Conservation (phyloP, 2,888 invertebrate species). For the Asteroscopus sphinx region DNA sequence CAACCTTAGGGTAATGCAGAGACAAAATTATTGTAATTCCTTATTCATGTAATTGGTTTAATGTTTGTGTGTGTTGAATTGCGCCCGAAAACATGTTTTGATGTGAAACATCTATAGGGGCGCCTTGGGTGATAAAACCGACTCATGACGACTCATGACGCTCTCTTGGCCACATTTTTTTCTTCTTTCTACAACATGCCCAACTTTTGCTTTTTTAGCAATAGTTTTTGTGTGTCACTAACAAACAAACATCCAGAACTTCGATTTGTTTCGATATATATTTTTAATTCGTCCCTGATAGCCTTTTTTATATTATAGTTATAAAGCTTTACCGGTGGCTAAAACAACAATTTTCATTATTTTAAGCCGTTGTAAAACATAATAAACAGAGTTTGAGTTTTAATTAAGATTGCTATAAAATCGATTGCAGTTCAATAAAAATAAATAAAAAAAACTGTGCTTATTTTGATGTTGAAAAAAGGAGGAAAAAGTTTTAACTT, state of each 20-base stretch:
- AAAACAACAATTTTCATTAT: slow-evolving; percentile 41
- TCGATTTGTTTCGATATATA: neutral
- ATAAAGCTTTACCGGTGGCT: slow-evolving; percentile 12
- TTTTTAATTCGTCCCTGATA: slow-evolving; percentile 7
- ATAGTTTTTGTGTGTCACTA: neutral
- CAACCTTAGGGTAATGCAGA: no score
- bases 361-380: slow-evolving; percentile 32
- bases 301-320: slow-evolving; percentile 19
- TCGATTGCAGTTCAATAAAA: slow-evolving; percentile 10
- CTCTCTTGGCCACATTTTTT: no score
- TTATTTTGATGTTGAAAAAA: no score
- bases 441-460: neutral
- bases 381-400: slow-evolving; percentile 23
- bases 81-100: no score
- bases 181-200: no score
- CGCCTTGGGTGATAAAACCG: no score
- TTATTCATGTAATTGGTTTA: no score
- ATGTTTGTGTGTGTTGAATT: no score
- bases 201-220: neutral
- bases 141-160: no score
- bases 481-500: no score
- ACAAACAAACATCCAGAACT: slow-evolving; percentile 13
- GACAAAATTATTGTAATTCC: no score
- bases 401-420: slow-evolving; percentile 3
- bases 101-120: no score